Base-by-base conservation (phyloP, 2,888 invertebrate genomes). In the Cheiracanthium punctorium region DNA sequence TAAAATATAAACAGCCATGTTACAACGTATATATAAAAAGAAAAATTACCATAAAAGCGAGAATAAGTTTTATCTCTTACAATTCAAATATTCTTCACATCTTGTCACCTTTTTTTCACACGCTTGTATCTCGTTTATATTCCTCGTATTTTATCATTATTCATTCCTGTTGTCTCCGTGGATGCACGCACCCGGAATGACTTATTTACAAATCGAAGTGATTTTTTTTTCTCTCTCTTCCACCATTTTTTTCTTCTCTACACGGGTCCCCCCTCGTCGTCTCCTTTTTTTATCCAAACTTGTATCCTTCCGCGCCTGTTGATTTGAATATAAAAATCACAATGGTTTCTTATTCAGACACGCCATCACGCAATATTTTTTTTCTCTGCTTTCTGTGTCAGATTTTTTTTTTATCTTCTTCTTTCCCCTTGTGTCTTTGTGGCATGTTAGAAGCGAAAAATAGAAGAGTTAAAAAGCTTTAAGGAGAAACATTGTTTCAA, bases 261-360 rank as follows among this genome's bases (percentile, higher is more conserved):
- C 8, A 20, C 24, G n/a, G n/a, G n/a, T 20, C 24, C 71, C 29
- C 70, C 41, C 20, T 30, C n/a, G 28, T 67, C 17, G 28, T 58
- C 32, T 77, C n/a, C n/a, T n/a, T 37, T 58, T 12, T 58, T 58
- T 58, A 24, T 58, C 24, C 58, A 24, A 37, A 28, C 29, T 69
- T 33, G 67, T 48, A 69, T 73, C 37, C 58, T 70, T 74, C 37
- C 58, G 41, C 12, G 69, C 74, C 43, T 69, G 74, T 67, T 74
- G 76, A 82, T 82, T 82, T 82, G 82, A 82, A 82, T 82, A 76
- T 77, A 76, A 77, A 82, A 80, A 77, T 71, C 71, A 64, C 48
- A 58, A 65, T 43, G 41, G 72, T 17, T 58, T 41, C 29, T 37
- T 41, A 5, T 41, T 41, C n/a, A 28, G 29, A 58, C 82, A 82